Conservation (phyloP, 1,140 invertebrate genomes). For the Drosophila obscura region DNA sequence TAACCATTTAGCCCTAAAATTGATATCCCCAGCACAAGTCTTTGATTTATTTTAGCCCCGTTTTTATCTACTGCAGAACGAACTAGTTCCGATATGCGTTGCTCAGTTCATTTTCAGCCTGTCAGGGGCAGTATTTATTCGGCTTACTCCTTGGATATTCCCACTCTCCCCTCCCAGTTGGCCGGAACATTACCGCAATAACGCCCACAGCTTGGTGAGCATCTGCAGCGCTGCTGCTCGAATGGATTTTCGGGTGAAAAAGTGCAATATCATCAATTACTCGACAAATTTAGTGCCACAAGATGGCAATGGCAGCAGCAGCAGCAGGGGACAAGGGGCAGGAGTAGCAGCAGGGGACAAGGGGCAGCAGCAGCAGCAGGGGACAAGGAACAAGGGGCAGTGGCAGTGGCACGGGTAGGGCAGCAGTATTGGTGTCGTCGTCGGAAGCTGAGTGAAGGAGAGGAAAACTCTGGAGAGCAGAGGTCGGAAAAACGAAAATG, state of each 20-base stretch:
- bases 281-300: slow-evolving; percentile 71
- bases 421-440: not conserved
- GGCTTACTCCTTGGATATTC: not conserved
- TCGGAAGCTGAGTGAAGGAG: slow-evolving; percentile 2
- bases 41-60: too few species aligned
- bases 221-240: slow-evolving; percentile 32
- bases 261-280: slow-evolving; percentile 81
- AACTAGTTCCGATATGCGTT: not conserved
- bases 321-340: not conserved
- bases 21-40: too few species aligned
- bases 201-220: slow-evolving; percentile 38
- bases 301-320: not conserved
- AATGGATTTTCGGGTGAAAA: slow-evolving; percentile 40
- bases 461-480: slow-evolving; percentile 6
- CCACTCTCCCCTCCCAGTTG: slow-evolving; percentile 4
- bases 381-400: not conserved
- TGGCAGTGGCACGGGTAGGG: not conserved
- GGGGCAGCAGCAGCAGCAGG: not conserved
- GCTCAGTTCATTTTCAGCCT: not conserved
- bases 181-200: slow-evolving; percentile 54
- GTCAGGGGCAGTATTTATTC: slow-evolving; percentile 26
- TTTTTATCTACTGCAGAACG: not conserved
- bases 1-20: too few species aligned
- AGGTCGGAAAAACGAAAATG: slow-evolving; percentile 70
- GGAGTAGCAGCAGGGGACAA: too few species aligned